Evolutionary conservation across 2,113 vertebrate species (phyloP).

Genomic region (Nothocercus julius): DNA sequence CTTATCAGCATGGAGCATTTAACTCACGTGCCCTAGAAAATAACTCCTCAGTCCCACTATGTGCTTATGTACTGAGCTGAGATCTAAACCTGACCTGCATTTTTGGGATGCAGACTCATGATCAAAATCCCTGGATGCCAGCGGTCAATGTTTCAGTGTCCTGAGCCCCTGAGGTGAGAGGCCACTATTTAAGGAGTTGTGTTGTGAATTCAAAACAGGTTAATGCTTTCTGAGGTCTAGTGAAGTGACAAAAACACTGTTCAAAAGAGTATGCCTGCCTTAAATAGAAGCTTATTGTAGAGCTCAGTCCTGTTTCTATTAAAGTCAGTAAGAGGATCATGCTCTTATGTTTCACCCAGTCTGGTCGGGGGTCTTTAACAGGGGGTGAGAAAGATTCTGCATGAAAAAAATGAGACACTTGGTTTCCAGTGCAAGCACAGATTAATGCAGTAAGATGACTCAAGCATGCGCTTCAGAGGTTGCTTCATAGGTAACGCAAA

Average conservation of each 20-base stretch:
- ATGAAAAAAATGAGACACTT: constrained; percentile 52
- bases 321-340: background rate
- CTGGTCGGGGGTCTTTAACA: background rate
- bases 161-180: background rate
- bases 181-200: constrained; percentile 23
- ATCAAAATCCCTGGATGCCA: constrained; percentile 1
- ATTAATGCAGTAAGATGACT: background rate
- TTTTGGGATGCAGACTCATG: constrained; percentile 39
- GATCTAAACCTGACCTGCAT: constrained; percentile 28
- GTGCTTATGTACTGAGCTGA: background rate
- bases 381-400: constrained; percentile 29
- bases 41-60: constrained; percentile 33
- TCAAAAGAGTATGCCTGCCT: constrained; percentile 22
- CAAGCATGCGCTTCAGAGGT: background rate
- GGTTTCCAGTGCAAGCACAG: background rate
- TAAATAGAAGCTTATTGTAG: constrained; percentile 42
- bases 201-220: constrained; percentile 11
- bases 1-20: constrained; percentile 41
- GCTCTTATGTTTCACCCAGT: constrained; percentile 38
- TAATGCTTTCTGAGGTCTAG: constrained; percentile 43
- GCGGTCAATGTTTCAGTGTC: background rate
- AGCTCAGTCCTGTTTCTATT: constrained; percentile 36
- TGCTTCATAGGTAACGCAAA: background rate
- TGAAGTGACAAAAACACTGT: constrained; percentile 24
- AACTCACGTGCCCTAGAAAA: constrained; percentile 43